Evolutionary conservation across 1,140 invertebrate genomes (phyloP).

Genomic region (Bombyx mandarina): DNA sequence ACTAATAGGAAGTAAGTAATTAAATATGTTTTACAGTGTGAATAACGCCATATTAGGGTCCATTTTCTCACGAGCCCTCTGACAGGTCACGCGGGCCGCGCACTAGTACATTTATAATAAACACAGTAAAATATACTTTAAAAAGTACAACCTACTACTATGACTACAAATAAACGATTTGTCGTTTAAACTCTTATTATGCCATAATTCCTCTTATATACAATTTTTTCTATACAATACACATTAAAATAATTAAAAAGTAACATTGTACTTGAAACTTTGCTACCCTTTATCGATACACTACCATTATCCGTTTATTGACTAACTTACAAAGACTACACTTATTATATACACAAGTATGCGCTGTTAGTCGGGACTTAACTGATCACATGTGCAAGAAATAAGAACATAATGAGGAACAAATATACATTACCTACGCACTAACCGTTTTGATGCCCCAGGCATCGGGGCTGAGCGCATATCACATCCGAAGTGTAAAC

Average conservation of each 20-base stretch:
- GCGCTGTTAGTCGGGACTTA: slow-evolving; percentile 61
- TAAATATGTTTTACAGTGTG: too few species aligned
- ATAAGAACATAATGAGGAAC: slow-evolving; percentile 61
- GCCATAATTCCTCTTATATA: slow-evolving; percentile 69
- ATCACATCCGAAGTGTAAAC: slow-evolving; percentile 47
- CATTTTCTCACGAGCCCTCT: neutral
- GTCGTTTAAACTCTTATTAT: slow-evolving; percentile 66
- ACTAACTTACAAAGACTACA: slow-evolving; percentile 3
- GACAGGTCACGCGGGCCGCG: slow-evolving; percentile 13
- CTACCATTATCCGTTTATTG: slow-evolving; percentile 34
- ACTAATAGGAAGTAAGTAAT: too few species aligned
- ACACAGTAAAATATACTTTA: slow-evolving; percentile 50
- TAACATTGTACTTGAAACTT: slow-evolving; percentile 67
- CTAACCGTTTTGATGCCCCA: slow-evolving; percentile 47
- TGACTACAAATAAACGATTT: slow-evolving; percentile 69
- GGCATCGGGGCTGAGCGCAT: slow-evolving; percentile 34
- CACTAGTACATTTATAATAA: slow-evolving; percentile 53
- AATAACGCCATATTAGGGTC: too few species aligned
- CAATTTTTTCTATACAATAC: slow-evolving; percentile 65
- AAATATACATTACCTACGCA: slow-evolving; percentile 58
- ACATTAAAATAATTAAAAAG: slow-evolving; percentile 60
- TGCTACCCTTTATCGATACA: slow-evolving; percentile 52
- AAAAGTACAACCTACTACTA: slow-evolving; percentile 60
- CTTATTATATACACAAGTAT: slow-evolving; percentile 47
- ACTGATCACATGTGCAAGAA: slow-evolving; percentile 58